Base-by-base conservation (phyloP, 2,113 vertebrate genomes). In the Chamaea fasciata region DNA sequence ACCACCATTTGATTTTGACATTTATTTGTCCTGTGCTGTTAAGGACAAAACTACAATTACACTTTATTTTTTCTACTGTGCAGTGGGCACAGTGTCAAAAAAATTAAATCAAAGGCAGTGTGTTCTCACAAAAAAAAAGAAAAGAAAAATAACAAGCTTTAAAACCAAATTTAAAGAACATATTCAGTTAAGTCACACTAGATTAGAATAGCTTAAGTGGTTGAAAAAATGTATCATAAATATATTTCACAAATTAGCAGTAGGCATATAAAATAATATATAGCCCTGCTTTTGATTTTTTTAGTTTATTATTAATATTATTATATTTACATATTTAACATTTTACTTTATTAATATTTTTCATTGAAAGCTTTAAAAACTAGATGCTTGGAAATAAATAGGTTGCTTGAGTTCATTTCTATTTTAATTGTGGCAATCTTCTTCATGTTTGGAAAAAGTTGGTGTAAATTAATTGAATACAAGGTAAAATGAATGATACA, bases 1-100 rank as follows among this genome's bases (percentile, higher is more conserved):
- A 97, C 96, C 85, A 97, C 95, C 95, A 97, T 98, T 98, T 98
- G 97, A 98, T 98, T 98, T 98, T 98, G 98, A 98, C 98, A 98
- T 98, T 98, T 98, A 98, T 98, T 98, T 98, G 98, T 98, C 98
- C 98, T 98, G 96, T 97, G 83, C 96, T 95, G 94, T 97, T 98
- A 98, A 98, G 98, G 98, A 98, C 97, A 98, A 97, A 98, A 97
- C 97, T 97, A 98, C 96, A 98, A 96, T 97, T 98, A 97, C 90
- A 97, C 81, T 94, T 97, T 95, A 96, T 97, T 94, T 95, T 92
- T 89, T 76, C 76, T 95, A 73, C 92, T 90, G 59, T 97, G 87
- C 93, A 97, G 89, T 98, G 96, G 97, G 92, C 90, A 97, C 10
- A 70, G 87, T 97, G 96, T 98, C 97, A 97, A 96, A 98, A 97